Evolutionary conservation across 2,888 invertebrate species (phyloP).

Genomic region (Rotaria socialis): DNA sequence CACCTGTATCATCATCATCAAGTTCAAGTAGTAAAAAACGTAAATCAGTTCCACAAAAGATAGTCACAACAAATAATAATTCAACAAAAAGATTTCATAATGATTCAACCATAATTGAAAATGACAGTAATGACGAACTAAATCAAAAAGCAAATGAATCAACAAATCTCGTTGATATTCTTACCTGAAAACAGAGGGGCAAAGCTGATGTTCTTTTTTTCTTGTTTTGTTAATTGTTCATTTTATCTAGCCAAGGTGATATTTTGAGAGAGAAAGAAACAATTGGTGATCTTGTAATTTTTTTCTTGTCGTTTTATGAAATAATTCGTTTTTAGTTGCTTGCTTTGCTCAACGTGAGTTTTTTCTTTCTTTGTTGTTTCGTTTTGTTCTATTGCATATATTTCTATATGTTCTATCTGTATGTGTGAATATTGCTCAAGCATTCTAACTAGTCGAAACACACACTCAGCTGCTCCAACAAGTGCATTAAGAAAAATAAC

Average conservation of each 20-base stretch:
- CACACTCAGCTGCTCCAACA: conserved; percentile 28
- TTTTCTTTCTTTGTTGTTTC: background rate
- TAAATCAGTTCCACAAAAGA: conserved; percentile 29
- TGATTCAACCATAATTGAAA: background rate
- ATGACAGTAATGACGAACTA: background rate
- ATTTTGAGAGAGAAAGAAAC: background rate
- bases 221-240: background rate
- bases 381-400: conserved; percentile 14
- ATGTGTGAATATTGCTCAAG: conserved; percentile 20
- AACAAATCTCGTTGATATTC: background rate
- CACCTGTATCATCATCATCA: background rate
- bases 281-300: conserved; percentile 22
- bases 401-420: background rate
- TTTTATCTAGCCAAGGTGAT: conserved; percentile 29
- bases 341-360: conserved; percentile 21
- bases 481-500: background rate
- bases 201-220: no score
- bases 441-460: conserved; percentile 26
- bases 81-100: background rate
- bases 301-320: conserved; percentile 11
- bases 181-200: background rate
- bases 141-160: background rate
- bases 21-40: conserved; percentile 35
- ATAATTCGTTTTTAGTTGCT: conserved; percentile 11
- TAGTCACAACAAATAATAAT: background rate